Evolutionary conservation across 2,888 invertebrate genomes (phyloP), one percentile per base, ranked within the genome.

Genomic region (Euphydryas editha): DNA sequence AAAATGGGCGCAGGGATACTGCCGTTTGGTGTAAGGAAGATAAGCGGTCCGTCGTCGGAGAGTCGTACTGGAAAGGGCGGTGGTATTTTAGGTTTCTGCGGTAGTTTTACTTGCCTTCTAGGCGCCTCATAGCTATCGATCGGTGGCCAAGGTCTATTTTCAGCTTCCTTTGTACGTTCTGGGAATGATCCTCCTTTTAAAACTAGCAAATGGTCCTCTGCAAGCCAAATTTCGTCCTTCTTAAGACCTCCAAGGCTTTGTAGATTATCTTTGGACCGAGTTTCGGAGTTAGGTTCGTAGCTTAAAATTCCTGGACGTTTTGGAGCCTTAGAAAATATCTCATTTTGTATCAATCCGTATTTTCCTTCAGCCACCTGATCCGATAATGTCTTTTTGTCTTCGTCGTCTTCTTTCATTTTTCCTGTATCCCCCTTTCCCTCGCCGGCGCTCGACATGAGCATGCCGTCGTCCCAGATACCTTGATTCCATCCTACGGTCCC

Each of bases 51-150:
- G 82, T 95, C 94, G 84, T 97, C 96, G 86, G 94, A 94, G 87
- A 98, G 95, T 92, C 96, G 97, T 89, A 98, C 96, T 84, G 98
- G 98, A 95, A 98, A 98, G 92, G 98, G 98, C 94, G 98, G 98
- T 88, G 98, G 97, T 78, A 97, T 95, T 87, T 95, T 95, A 11
- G 97, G 97, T 86, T 95, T 95, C 60, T 95, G 88, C 51, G 97
- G 97, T 79, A 98, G 94, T 88, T 97, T 97, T 81, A 98, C 96
- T 88, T 96, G 97, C 78, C 97, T 94, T 80, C 94, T 93, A 30
- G 97, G 97, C 72, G 97, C 97, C 85, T 95, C 94, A 86, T 96
- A 98, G 83, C 96, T 94, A 82, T 98, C 98, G 75, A 98, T 96
- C 21, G 97, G 95, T 60, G 96, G 94, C 97, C 97, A 97, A 74